phyloP scores from a whole-genome alignment of 2,797 vertebrate species.

The Rhabdophis nuchalis region DNA sequence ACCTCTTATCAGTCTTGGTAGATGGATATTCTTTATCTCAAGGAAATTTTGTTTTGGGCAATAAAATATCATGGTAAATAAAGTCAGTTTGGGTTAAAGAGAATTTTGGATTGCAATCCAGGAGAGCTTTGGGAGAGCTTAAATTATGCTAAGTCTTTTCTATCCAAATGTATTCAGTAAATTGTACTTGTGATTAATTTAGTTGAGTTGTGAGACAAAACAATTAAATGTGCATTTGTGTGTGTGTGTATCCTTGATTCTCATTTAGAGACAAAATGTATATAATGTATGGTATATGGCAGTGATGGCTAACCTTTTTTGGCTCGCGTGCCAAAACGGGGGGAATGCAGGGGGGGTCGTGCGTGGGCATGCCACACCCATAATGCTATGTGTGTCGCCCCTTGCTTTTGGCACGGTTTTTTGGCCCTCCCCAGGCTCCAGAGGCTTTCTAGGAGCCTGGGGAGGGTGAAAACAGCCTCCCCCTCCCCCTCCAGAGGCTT shows the following conservation, averaged over 20 bases:
- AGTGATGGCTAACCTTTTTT: too few species aligned
- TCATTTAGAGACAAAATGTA: constrained; percentile 23
- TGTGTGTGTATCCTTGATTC: neutral
- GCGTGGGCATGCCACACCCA: too few species aligned
- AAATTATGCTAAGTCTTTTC: neutral
- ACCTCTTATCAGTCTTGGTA: neutral
- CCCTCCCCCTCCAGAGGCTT: too few species aligned
- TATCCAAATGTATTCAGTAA: constrained; percentile 3
- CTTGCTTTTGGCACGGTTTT: too few species aligned
- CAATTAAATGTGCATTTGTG: constrained; percentile 21
- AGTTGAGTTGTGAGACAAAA: neutral
- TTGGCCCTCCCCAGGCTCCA: too few species aligned
- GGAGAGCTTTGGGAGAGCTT: neutral
- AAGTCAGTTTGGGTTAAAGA: neutral
- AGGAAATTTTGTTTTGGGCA: neutral
- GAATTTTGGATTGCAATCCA: neutral
- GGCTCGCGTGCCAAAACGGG: too few species aligned
- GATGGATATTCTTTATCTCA: neutral
- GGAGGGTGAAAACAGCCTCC: too few species aligned
- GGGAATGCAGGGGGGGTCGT: too few species aligned
- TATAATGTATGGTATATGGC: neutral
- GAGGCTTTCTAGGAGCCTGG: too few species aligned
- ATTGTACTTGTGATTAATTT: constrained; percentile 32
- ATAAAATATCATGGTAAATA: neutral
- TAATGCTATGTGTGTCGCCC: too few species aligned